Evolutionary conservation across 2,888 invertebrate genomes (phyloP).

Genomic region (Eupithecia insigniata): DNA sequence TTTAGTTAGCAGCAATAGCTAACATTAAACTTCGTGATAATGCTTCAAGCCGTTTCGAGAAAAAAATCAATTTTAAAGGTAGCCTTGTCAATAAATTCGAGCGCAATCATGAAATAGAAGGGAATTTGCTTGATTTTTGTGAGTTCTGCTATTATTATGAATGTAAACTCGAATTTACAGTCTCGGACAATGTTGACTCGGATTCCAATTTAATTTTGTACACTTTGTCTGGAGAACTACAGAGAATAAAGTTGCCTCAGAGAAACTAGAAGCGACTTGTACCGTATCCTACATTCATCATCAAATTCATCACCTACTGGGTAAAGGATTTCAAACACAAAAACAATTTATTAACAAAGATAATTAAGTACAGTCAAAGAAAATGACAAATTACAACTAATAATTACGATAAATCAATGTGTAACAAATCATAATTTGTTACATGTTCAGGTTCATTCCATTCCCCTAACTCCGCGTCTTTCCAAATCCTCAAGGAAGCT

Average conservation of each 20-base stretch:
- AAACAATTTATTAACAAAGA: too few species aligned
- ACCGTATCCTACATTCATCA: background rate
- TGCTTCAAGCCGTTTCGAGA: background rate
- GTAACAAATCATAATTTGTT: too few species aligned
- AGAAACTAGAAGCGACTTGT: constrained; percentile 44
- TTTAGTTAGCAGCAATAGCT: too few species aligned
- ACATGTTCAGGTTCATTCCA: constrained; percentile 38
- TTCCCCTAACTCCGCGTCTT: constrained; percentile 32
- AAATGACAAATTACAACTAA: too few species aligned
- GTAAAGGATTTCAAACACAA: background rate
- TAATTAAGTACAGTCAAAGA: too few species aligned
- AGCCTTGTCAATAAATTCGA: background rate
- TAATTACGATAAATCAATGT: too few species aligned
- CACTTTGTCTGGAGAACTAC: constrained; percentile 64
- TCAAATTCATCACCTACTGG: background rate
- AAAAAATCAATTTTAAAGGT: background rate
- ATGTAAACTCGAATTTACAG: constrained; percentile 66
- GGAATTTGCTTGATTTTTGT: constrained; percentile 15
- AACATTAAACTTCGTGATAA: background rate
- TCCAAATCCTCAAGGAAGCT: constrained; percentile 49
- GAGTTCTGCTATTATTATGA: constrained; percentile 56
- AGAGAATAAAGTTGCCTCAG: constrained; percentile 44
- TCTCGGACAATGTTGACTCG: constrained; percentile 61
- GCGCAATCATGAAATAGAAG: constrained; percentile 7
- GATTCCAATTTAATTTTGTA: constrained; percentile 68